Evolutionary conservation across 2,113 vertebrate genomes (phyloP), one percentile per base, ranked within the genome.

Genomic region (Motacilla alba): DNA sequence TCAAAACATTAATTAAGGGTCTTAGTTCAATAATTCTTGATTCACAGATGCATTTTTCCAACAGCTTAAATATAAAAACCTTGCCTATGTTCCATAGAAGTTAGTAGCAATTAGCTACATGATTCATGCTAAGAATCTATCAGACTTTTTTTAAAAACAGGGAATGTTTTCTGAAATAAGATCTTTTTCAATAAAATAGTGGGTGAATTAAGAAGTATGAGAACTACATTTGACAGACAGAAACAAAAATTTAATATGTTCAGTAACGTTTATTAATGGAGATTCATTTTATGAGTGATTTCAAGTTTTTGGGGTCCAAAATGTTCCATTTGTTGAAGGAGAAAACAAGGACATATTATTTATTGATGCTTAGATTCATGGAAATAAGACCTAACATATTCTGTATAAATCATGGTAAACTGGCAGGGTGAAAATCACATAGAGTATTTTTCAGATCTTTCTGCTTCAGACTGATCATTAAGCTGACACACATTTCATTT

Each of bases 401-500:
- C 90, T 86, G 12, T 78, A 96, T 97, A 73, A 92, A 92, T 95
- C 87, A 97, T 63, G 37, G 43, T 90, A 94, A 96, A 96, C 68
- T 96, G 70, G 72, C 91, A 93, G 68, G 24, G 28, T 66, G 75
- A 95, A 96, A 95, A 81, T 94, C 76, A 81, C 16, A 83, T 55
- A 84, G 37, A 86, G 37, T 83, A 94, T 95, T 96, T 96, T 96
- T 89, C 35, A 85, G 72, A 77, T 91, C 72, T 55, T 93, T 95
- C 73, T 93, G 78, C 39, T 87, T 93, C 56, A 87, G 35, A 95
- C 64, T 0, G 2, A 73, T 91, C 81, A 95, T 95, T 97, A 96
- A 94, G 69, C 50, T 96, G 95, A 95, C 90, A 94, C 41, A 84
- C 44, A 89, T 78, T 94, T 96, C 41, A 95, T 90, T 97, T 93